Evolutionary conservation across 2,888 invertebrate genomes (phyloP), one percentile per base, ranked within the genome.

Genomic region (Drosophila paramelanica): DNA sequence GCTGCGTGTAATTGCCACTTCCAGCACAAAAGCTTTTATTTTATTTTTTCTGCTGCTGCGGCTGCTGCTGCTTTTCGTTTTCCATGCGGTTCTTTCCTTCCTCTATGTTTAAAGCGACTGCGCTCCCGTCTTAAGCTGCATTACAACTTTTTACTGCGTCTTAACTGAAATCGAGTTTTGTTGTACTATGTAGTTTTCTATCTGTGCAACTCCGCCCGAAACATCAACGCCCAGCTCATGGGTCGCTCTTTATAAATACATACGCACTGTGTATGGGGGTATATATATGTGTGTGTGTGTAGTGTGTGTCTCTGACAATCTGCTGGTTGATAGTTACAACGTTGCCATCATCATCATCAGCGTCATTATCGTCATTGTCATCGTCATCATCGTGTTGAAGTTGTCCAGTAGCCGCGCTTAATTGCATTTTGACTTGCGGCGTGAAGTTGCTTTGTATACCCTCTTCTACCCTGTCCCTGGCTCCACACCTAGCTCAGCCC

Each of bases 91-190:
- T 84, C 89, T 84, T 88, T 84, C 81, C 89, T 84, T 88, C 84
- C 89, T 84, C 84, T 84, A 83, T 84, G 87, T 81, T 84, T 81
- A 84, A 81, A 67, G 73, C 81, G 84, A 68, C 88, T 84, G 87
- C 81, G 88, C 88, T 81, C 79, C 88, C 84, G 87, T 87, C 88
- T 85, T 88, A 85, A 87, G 89, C 86, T 86, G 86, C 89, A 89
- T 89, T 89, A 88, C 87, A 78, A 86, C 88, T 88, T 88, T 88
- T 88, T 88, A 88, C 88, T 88, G 89, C 87, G 87, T 88, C 87
- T 88, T 88, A 88, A 89, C 89, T 89, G 89, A 89, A 87, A 89
- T 89, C 89, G 86, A 87, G 87, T 89, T 88, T 89, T 77, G 69
- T 88, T 77, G 59, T 62, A 65, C 73, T 60, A 62, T 83, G 69